Evolutionary conservation across 2,797 vertebrate species (phyloP).

Genomic region (Rhynchotus rufescens): DNA sequence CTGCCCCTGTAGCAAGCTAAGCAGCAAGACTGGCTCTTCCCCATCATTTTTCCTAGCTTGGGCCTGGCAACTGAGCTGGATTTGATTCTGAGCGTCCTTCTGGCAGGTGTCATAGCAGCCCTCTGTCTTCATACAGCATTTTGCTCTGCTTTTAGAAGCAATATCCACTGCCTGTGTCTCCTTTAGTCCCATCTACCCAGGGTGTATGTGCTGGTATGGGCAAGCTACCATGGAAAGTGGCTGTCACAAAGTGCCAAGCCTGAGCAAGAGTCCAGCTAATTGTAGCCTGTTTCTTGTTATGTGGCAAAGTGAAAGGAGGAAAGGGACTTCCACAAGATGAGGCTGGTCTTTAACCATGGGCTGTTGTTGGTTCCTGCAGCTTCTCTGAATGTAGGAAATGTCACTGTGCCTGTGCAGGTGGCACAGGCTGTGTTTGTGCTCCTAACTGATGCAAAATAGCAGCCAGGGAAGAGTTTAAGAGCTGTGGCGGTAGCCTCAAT

Average conservation of each 20-base stretch:
- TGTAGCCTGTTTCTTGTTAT: neutral
- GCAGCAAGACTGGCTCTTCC: neutral
- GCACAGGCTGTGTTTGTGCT: neutral
- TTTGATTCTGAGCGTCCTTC: neutral
- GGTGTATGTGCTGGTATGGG: neutral
- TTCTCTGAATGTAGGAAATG: neutral
- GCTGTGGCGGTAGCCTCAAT: neutral
- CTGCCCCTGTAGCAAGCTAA: neutral
- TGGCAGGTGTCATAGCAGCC: neutral
- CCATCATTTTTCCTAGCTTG: neutral
- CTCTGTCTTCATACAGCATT: neutral
- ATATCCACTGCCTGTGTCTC: neutral
- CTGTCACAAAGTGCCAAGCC: neutral
- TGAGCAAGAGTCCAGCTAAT: neutral
- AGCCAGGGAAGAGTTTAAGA: neutral
- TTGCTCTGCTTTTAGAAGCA: neutral
- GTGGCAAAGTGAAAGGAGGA: neutral
- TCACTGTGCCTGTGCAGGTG: neutral
- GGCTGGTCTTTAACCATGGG: rapidly evolving
- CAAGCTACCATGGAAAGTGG: neutral
- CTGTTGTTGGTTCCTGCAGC: neutral
- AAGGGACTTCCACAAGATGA: neutral
- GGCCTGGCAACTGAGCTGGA: neutral
- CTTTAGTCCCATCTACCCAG: neutral
- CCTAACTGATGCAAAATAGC: neutral